Evolutionary conservation across 2,113 vertebrate genomes (phyloP).

Genomic region (Varanus salvator): DNA sequence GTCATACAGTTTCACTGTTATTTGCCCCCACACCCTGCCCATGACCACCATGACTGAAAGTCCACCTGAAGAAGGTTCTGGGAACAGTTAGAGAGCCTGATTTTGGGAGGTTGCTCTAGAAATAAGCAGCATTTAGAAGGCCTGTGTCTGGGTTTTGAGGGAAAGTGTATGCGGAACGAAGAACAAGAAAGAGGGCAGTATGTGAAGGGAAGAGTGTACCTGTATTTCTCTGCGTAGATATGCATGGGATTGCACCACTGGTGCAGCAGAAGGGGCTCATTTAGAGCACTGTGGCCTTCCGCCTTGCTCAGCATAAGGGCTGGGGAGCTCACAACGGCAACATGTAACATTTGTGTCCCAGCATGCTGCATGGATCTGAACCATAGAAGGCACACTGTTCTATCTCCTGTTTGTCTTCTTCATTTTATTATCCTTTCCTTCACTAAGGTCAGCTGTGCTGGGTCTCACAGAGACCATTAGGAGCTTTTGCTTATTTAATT

Average conservation of each 20-base stretch:
- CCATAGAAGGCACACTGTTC: slow-evolving; percentile 60
- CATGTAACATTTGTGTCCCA: slow-evolving; percentile 55
- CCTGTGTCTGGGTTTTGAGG: too few relatives aligned
- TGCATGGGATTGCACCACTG: not conserved
- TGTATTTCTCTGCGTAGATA: too few relatives aligned
- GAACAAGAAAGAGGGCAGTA: too few relatives aligned
- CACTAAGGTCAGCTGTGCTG: slow-evolving; percentile 64
- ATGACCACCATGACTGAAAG: too few relatives aligned
- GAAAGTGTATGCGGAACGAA: too few relatives aligned
- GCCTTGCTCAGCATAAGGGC: slow-evolving; percentile 31
- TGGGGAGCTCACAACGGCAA: slow-evolving; percentile 57
- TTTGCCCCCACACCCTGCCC: too few relatives aligned
- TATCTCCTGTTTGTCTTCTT: slow-evolving; percentile 71
- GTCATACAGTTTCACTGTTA: not conserved
- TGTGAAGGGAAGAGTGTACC: too few relatives aligned
- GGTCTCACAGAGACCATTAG: slow-evolving; percentile 68
- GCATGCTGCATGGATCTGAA: slow-evolving; percentile 58
- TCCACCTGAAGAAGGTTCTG: too few relatives aligned
- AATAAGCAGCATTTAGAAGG: too few relatives aligned
- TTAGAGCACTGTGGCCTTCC: not conserved
- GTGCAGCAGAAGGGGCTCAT: not conserved
- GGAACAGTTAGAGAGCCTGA: too few relatives aligned
- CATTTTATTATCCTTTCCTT: slow-evolving; percentile 74
- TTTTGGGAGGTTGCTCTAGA: too few relatives aligned
- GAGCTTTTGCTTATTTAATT: slow-evolving; percentile 76